Evolutionary conservation across 2,113 vertebrate genomes (phyloP).

Genomic region (Athene cunicularia): DNA sequence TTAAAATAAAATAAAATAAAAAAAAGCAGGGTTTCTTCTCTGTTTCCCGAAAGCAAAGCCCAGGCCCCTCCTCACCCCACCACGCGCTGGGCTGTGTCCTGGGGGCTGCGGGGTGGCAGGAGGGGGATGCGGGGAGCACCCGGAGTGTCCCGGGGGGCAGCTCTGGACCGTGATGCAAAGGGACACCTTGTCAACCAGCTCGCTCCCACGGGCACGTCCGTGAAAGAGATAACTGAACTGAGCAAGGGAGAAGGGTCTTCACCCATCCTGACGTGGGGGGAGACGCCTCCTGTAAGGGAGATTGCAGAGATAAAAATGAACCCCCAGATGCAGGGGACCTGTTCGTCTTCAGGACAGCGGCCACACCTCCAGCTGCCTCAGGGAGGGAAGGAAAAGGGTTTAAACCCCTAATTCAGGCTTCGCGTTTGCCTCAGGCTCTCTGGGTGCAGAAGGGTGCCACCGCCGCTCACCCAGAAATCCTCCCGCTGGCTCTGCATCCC

Average conservation of each 20-base stretch:
- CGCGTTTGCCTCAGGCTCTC: neutral
- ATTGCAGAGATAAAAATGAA: fast-evolving
- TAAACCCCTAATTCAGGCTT: neutral
- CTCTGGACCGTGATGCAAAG: neutral
- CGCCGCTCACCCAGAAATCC: neutral
- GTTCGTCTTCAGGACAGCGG: neutral
- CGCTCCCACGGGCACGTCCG: fast-evolving
- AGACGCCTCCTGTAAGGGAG: neutral
- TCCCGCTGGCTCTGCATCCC: neutral
- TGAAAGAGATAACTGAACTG: neutral
- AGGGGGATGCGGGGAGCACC: fast-evolving
- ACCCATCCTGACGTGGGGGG: neutral
- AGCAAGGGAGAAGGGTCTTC: neutral
- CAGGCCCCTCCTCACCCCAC: fast-evolving
- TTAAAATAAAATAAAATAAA: too few relatives aligned
- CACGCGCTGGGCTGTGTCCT: fast-evolving
- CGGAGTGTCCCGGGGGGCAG: neutral
- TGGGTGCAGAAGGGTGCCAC: neutral
- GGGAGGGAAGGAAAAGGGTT: neutral
- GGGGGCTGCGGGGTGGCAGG: neutral
- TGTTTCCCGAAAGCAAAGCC: neutral
- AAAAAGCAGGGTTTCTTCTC: neutral
- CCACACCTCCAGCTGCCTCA: neutral
- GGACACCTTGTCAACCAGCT: neutral
- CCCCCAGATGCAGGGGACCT: fast-evolving